A percentile compares a stretch with the other conserved stretches of the same genome.
phyloP scores from a whole-genome alignment of 2,113 vertebrate species.

The Misgurnus anguillicaudatus region DNA sequence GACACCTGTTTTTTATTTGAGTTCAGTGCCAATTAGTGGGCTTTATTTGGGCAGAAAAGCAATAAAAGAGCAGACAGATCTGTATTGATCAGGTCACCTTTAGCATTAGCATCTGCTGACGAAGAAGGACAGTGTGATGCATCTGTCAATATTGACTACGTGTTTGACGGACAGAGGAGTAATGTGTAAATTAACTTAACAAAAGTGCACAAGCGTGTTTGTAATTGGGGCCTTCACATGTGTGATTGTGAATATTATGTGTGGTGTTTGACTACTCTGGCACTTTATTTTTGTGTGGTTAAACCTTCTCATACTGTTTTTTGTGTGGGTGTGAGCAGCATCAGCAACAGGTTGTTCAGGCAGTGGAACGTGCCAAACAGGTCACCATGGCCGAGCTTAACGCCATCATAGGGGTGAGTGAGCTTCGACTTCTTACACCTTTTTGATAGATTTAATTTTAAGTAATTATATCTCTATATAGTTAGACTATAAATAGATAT shows the following conservation, averaged over 20 bases:
- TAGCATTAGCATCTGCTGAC: slow-evolving; percentile 29
- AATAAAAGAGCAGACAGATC: neutral
- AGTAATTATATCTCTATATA: no score
- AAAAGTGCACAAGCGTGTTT: neutral
- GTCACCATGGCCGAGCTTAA: slow-evolving; percentile 91
- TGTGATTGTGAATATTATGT: slow-evolving; percentile 25
- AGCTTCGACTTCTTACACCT: slow-evolving; percentile 34
- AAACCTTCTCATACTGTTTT: no score
- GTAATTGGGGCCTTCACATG: slow-evolving; percentile 32
- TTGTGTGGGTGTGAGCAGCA: slow-evolving; percentile 73
- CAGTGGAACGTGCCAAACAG: slow-evolving; percentile 90
- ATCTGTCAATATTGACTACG: slow-evolving; percentile 32
- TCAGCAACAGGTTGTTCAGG: slow-evolving; percentile 94
- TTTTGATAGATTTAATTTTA: no score
- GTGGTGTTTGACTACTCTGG: neutral
- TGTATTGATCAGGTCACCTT: slow-evolving; percentile 31
- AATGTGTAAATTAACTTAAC: neutral
- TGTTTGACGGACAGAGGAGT: neutral
- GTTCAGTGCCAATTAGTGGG: slow-evolving; percentile 3
- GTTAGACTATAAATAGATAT: no score
- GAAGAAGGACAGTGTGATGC: slow-evolving; percentile 14
- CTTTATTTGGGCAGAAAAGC: slow-evolving; percentile 31
- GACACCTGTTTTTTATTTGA: neutral
- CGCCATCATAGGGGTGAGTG: slow-evolving; percentile 92
- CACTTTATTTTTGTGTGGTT: slow-evolving; percentile 28